Evolutionary conservation across 2,888 invertebrate genomes (phyloP).

Genomic region (Allolobophora icterica): DNA sequence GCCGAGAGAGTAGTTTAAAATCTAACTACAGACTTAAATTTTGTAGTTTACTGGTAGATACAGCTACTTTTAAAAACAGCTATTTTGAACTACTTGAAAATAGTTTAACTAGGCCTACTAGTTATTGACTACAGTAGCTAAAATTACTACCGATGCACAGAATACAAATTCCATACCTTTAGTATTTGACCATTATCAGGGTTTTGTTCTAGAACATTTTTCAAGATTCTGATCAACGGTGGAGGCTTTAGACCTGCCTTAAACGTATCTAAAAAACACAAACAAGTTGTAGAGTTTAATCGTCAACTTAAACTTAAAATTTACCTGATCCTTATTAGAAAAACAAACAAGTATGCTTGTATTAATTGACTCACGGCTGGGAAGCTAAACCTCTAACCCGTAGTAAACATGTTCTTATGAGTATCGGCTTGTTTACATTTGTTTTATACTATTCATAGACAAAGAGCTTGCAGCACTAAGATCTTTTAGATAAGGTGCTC

Average conservation of each 20-base stretch:
- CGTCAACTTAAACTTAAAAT: not conserved
- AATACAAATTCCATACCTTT: constrained; percentile 13
- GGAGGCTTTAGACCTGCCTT: constrained; percentile 26
- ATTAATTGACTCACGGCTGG: not conserved
- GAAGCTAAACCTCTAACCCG: not conserved
- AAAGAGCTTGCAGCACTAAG: no score
- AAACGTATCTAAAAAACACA: constrained; percentile 26
- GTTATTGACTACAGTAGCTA: no score
- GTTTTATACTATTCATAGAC: no score
- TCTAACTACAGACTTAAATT: no score
- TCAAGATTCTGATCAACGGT: constrained; percentile 14
- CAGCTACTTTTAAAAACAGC: no score
- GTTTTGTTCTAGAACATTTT: constrained; percentile 22
- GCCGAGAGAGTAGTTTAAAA: no score
- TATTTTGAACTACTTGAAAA: no score
- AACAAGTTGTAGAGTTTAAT: not conserved
- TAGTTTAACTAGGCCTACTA: no score
- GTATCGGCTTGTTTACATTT: not conserved
- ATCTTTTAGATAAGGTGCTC: no score
- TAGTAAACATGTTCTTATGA: not conserved
- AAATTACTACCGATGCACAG: not conserved
- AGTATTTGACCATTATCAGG: constrained; percentile 32
- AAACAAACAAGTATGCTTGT: not conserved
- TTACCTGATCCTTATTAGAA: no score
- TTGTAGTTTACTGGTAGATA: no score